Evolutionary conservation across 1,140 invertebrate genomes (phyloP), one percentile per base, ranked within the genome.

Genomic region (Drosophila tsacasi): DNA sequence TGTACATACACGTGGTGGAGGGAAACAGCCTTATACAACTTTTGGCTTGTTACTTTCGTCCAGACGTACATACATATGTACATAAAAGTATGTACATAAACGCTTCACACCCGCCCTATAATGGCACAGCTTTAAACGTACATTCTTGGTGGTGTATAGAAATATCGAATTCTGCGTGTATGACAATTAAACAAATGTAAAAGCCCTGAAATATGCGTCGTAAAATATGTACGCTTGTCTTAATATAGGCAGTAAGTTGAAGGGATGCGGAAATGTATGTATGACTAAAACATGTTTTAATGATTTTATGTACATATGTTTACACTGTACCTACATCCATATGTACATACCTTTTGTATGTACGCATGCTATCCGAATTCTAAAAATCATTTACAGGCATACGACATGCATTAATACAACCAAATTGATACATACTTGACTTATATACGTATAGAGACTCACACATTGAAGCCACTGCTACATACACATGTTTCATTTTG

Each of bases 401-500:
- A 67, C 60, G 37, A 82, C 57, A 49, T 74, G 50, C 69, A 75
- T 83, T 58, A 76, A 85, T 71, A 81, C 79, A 82, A 65, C 47
- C 62, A 74, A 75, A 76, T 77, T 55, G 69, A 68, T 66, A 69
- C 76, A 78, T 76, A 57, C 58, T 19, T 19, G 42, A 39, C 10
- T 3, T 44, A 39, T 63, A 23, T 61, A 60, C 67, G 60, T 79
- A 47, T 72, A 65, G 23, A 73, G 68, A 75, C 79, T 69, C 76
- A 79, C 67, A 76, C 39, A 44, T 50, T 52, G 63, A 60, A 73
- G 55, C 49, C 30, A 47, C 39, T 59, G 77, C 57, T 87, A 90
- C 81, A 90, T 91, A 90, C 84, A 89, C 81, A 90, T 81, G 69
- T 86, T 91, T 91, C 79, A 85, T 86, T 91, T 91, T 91, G 86